Percentiles rank a stretch among this genome's conserved stretches.
Evolutionary conservation across 53 echinoderm and acorn worm genomes (phyloP).

Genomic region (Crossaster papposus): DNA sequence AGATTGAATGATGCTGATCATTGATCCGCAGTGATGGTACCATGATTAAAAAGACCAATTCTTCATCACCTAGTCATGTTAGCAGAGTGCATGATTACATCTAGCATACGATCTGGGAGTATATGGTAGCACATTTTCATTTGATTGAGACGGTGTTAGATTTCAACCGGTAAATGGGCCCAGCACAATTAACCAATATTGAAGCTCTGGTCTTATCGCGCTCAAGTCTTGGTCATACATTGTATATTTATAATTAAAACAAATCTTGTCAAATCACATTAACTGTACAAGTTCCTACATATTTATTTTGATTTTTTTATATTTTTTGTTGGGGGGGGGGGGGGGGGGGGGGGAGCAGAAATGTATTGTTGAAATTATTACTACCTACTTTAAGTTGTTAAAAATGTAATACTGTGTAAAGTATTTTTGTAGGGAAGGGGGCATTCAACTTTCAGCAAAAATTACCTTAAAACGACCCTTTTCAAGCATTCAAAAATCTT

Average conservation of each 20-base stretch:
- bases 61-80: slow-evolving; percentile 1
- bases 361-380: neutral
- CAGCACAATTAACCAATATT: neutral
- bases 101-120: neutral
- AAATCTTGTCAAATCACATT: no score
- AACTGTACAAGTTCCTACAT: no score
- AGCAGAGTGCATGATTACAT: neutral
- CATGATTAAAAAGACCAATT: slow-evolving; percentile 15
- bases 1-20: neutral
- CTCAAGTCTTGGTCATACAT: neutral
- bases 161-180: neutral
- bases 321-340: no score
- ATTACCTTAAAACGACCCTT: no score
- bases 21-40: neutral
- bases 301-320: no score
- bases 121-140: neutral
- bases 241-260: no score
- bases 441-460: no score
- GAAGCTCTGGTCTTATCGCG: neutral
- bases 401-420: no score
- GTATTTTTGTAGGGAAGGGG: no score
- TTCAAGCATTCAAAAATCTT: no score
- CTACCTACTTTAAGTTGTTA: neutral
- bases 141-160: neutral
- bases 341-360: no score